Percentiles rank a stretch among this genome's conserved stretches.
Evolutionary conservation across 2,888 invertebrate genomes (phyloP).

Genomic region (Catocala nupta): DNA sequence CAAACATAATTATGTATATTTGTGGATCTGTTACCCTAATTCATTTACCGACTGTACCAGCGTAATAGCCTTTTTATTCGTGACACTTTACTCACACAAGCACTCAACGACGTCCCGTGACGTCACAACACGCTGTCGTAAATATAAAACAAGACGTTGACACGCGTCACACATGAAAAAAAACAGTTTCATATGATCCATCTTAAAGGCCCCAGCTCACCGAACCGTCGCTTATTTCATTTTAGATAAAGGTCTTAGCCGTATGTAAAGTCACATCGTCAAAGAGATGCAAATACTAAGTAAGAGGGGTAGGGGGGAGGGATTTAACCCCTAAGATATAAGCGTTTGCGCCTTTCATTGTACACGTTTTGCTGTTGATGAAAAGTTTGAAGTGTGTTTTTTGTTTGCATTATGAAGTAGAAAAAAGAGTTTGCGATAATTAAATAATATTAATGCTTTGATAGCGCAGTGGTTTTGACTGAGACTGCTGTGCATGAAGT

Average conservation of each 20-base stretch:
- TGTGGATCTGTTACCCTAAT: too few relatives aligned
- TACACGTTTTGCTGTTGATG: constrained; percentile 12
- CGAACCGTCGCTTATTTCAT: constrained; percentile 44
- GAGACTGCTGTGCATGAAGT: too few relatives aligned
- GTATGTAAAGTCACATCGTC: constrained; percentile 34
- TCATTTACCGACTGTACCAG: too few relatives aligned
- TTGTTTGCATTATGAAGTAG: neutral
- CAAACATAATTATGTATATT: too few relatives aligned
- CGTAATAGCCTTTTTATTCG: too few relatives aligned
- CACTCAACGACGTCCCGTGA: too few relatives aligned
- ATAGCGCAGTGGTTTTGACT: too few relatives aligned
- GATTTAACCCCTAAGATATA: constrained; percentile 5
- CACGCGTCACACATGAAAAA: constrained; percentile 2
- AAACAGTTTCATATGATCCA: constrained; percentile 8
- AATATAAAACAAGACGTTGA: constrained; percentile 1
- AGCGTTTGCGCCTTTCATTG: constrained; percentile 19
- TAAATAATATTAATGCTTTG: too few relatives aligned
- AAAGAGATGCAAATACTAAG: constrained; percentile 44
- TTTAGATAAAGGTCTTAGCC: constrained; percentile 43
- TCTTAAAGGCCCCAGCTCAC: constrained; percentile 22
- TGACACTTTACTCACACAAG: too few relatives aligned
- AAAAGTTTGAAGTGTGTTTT: neutral
- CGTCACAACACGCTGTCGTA: too few relatives aligned
- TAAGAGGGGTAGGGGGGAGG: neutral
- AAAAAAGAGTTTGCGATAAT: too few relatives aligned